Conservation (phyloP, 2,113 vertebrate genomes). For the Poicephalus meyeri region DNA sequence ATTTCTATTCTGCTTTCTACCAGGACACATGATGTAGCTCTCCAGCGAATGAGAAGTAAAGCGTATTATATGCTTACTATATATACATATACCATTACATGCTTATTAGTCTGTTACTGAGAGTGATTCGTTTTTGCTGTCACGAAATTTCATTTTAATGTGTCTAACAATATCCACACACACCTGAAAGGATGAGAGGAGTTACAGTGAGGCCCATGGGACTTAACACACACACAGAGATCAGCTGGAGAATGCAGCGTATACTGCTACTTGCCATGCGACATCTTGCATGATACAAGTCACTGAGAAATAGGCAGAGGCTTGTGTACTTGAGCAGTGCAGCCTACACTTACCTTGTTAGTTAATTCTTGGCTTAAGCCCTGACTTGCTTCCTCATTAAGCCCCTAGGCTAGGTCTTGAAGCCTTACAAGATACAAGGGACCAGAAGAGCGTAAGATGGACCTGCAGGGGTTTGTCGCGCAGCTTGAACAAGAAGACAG, state of each 20-base stretch:
- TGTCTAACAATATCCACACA: background rate
- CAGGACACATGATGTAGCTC: background rate
- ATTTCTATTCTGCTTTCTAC: background rate
- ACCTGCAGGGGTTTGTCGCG: background rate
- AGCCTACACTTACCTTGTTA: background rate
- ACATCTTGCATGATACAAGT: background rate
- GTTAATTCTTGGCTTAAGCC: background rate
- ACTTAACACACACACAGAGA: background rate
- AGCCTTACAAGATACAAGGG: background rate
- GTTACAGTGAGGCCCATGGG: background rate
- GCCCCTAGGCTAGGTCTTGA: background rate
- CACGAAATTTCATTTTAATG: background rate
- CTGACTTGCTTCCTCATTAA: background rate
- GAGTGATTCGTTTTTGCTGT: background rate
- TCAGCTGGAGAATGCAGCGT: fast-evolving
- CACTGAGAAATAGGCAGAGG: background rate
- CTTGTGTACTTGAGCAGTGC: background rate
- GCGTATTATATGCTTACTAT: background rate
- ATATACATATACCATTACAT: background rate
- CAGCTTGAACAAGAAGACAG: background rate
- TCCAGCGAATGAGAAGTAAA: background rate
- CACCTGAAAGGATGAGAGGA: background rate
- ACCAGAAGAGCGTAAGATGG: background rate
- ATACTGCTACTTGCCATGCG: background rate
- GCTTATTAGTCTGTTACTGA: background rate